phyloP scores from a whole-genome alignment of 2,113 vertebrate genomes.

The Stigmatopora nigra region DNA sequence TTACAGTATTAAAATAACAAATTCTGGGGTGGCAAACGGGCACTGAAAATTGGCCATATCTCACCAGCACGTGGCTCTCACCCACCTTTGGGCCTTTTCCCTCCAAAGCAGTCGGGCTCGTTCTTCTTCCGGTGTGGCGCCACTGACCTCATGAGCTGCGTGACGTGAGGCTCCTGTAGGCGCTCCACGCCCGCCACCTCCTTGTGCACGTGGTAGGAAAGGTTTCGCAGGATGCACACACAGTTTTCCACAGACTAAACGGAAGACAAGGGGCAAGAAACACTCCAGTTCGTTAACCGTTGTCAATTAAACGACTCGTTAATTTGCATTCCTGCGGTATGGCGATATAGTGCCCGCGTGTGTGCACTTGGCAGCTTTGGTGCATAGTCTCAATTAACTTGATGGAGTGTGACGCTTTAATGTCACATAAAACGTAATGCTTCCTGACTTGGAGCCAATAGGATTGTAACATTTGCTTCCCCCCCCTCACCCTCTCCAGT shows the following conservation, averaged over 20 bases:
- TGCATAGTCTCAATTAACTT: constrained; percentile 7
- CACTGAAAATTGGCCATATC: no score
- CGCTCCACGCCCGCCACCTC: constrained; percentile 88
- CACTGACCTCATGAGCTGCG: constrained; percentile 62
- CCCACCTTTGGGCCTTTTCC: constrained; percentile 88
- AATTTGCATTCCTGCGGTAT: background rate
- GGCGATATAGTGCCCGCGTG: background rate
- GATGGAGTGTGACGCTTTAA: constrained; percentile 11
- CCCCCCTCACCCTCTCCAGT: background rate
- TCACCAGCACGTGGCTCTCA: background rate
- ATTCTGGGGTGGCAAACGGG: no score
- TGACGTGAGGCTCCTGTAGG: constrained; percentile 75
- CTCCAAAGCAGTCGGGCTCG: constrained; percentile 83
- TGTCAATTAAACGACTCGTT: constrained; percentile 1
- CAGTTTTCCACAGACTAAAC: constrained; percentile 93
- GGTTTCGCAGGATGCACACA: constrained; percentile 93
- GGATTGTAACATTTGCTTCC: constrained; percentile 10
- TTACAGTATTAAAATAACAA: no score
- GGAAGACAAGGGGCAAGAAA: constrained; percentile 10
- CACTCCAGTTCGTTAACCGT: background rate
- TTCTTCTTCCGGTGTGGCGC: constrained; percentile 84
- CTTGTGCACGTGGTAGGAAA: constrained; percentile 96
- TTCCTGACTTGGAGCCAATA: constrained; percentile 10
- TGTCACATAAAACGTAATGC: constrained; percentile 9
- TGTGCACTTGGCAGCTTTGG: constrained; percentile 5